Percentiles rank a stretch among this genome's conserved stretches.
Conservation (phyloP, 2,888 invertebrate genomes). For the Mycalesis mineus region DNA sequence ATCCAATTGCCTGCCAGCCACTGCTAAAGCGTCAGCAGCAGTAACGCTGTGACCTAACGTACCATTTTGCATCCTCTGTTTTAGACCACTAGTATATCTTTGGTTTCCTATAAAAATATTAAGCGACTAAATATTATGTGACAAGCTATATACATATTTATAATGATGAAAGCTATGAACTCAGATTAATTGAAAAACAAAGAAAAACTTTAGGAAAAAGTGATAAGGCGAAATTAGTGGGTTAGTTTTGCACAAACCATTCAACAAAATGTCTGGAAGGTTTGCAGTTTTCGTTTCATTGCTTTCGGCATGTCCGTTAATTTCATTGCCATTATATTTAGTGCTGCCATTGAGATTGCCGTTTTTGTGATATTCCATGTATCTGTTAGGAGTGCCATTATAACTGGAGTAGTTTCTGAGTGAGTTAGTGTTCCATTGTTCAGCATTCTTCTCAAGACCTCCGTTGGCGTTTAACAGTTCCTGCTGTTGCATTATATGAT, state of each 20-base stretch:
- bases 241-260: slow-evolving; percentile 72
- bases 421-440: slow-evolving; percentile 1
- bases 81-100: slow-evolving; percentile 76
- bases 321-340: slow-evolving; percentile 39
- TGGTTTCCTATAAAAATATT: slow-evolving; percentile 66
- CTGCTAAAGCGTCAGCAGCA: slow-evolving; percentile 59
- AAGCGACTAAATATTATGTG: neutral
- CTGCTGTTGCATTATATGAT: slow-evolving; percentile 89
- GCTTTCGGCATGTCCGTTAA: slow-evolving; percentile 49
- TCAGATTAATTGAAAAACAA: neutral
- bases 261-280: slow-evolving; percentile 57
- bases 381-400: slow-evolving; percentile 35
- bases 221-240: slow-evolving; percentile 43
- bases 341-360: slow-evolving; percentile 33
- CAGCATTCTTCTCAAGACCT: neutral
- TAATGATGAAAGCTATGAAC: slow-evolving; percentile 1
- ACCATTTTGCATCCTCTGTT: slow-evolving; percentile 80
- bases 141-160: neutral
- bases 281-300: slow-evolving; percentile 45
- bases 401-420: slow-evolving; percentile 16
- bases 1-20: slow-evolving; percentile 73
- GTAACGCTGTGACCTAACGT: slow-evolving; percentile 74
- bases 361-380: slow-evolving; percentile 32
- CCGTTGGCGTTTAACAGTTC: slow-evolving; percentile 70
- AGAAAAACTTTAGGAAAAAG: neutral